A percentile compares a stretch with the other conserved stretches of the same genome.
Evolutionary conservation across 2,797 vertebrate species (phyloP).

Genomic region (Anableps anableps): DNA sequence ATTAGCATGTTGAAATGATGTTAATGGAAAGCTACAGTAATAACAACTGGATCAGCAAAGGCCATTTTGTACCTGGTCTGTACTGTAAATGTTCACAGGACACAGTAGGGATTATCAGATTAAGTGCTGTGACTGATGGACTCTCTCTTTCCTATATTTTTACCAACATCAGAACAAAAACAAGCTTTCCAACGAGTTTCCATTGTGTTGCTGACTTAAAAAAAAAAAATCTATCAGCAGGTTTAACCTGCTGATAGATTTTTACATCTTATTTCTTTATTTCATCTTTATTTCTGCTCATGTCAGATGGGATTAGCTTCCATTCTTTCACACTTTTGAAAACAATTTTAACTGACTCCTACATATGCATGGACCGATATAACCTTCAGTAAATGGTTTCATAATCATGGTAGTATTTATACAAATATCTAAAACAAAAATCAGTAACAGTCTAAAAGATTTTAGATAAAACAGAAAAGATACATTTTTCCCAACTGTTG

Average conservation of each 20-base stretch:
- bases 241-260: too few species aligned
- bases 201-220: background rate
- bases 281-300: background rate
- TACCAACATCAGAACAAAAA: background rate
- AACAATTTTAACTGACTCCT: background rate
- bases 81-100: background rate
- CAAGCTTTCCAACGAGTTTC: background rate
- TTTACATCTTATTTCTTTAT: too few species aligned
- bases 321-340: background rate
- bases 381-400: background rate
- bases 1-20: background rate
- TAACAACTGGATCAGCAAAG: background rate
- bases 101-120: constrained; percentile 12
- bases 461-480: background rate
- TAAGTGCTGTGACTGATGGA: background rate
- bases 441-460: background rate
- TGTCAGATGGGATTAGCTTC: background rate
- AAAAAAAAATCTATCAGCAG: background rate
- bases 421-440: background rate
- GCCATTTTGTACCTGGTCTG: background rate
- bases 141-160: background rate
- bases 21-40: constrained; percentile 1
- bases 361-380: background rate
- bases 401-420: background rate
- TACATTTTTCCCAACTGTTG: background rate